These are phyloP conservation scores for Rhinopomastus cyanomelas DNA, from an alignment of 2,113 vertebrate genomes.

Conservation along the genomic window DNA sequence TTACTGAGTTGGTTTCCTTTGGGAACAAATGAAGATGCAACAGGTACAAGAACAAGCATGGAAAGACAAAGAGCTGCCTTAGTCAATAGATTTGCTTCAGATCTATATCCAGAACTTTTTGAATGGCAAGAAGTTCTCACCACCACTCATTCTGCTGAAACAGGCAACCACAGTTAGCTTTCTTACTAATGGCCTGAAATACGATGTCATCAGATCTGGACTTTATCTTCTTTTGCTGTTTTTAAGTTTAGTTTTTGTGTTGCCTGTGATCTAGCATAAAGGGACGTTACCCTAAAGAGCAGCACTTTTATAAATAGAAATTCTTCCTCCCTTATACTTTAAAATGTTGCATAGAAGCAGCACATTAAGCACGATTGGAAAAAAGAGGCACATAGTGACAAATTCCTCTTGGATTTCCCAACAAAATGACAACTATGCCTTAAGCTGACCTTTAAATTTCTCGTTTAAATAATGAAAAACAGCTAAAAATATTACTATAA, in stretches of 20 bases:
- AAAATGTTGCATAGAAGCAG: background rate
- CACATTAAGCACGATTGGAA: background rate
- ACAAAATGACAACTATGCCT: background rate
- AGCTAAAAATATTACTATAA: constrained; percentile 71
- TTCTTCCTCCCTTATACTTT: background rate
- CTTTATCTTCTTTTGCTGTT: background rate
- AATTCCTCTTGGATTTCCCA: background rate
- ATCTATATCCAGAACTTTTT: background rate
- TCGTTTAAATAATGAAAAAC: background rate
- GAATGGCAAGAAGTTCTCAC: background rate
- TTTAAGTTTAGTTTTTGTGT: background rate
- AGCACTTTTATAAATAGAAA: background rate
- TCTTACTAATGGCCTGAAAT: background rate
- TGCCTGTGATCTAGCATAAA: background rate
- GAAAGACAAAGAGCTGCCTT: background rate
- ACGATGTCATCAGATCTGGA: background rate
- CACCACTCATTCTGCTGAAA: background rate
- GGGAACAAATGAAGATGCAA: background rate
- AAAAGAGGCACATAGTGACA: background rate
- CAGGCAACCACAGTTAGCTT: background rate
- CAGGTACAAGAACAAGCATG: fast-evolving
- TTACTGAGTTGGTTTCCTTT: background rate
- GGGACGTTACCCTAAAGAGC: background rate
- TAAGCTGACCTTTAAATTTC: background rate
- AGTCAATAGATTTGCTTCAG: background rate